Conservation (phyloP, 2,113 vertebrate species). For the Chaetorhynchus papuensis region DNA sequence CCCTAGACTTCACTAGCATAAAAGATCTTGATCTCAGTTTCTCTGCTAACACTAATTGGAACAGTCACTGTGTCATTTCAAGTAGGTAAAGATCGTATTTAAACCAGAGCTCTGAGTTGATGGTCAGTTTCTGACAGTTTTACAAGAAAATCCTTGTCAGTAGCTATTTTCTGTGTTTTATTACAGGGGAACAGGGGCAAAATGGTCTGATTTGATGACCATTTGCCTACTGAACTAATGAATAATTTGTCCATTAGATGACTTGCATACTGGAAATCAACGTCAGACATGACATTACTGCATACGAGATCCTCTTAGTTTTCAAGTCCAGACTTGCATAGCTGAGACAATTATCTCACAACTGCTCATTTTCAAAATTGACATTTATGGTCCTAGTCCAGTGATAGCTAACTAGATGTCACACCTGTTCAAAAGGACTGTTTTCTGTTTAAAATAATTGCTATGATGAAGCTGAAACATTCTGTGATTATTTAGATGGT, state of each 20-base stretch:
- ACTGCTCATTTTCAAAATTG: not conserved
- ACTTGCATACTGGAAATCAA: not conserved
- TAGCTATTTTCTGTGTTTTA: not conserved
- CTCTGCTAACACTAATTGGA: not conserved
- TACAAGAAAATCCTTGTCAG: slow-evolving; percentile 12
- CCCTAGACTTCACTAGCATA: not conserved
- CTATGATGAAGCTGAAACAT: not conserved
- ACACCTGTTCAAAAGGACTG: not conserved
- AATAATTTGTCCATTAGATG: not conserved
- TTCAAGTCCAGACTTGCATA: not conserved
- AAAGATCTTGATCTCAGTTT: not conserved
- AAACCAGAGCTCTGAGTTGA: not conserved
- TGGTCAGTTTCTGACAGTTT: slow-evolving; percentile 11
- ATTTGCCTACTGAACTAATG: not conserved
- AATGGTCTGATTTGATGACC: not conserved
- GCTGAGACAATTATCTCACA: not conserved
- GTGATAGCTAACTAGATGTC: not conserved
- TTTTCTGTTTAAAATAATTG: not conserved
- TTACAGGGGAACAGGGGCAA: not conserved
- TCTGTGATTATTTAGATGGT: not conserved
- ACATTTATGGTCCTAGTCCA: not conserved
- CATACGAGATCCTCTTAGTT: not conserved
- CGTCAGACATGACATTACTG: not conserved
- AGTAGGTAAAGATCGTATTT: not conserved
- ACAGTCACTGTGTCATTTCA: not conserved